Percentiles rank a stretch among this genome's conserved stretches.
These are phyloP conservation scores for Pelagia noctiluca DNA, from an alignment of 30 jellyfish, hydroid and myxozoan genomes.

Conservation along the genomic window DNA sequence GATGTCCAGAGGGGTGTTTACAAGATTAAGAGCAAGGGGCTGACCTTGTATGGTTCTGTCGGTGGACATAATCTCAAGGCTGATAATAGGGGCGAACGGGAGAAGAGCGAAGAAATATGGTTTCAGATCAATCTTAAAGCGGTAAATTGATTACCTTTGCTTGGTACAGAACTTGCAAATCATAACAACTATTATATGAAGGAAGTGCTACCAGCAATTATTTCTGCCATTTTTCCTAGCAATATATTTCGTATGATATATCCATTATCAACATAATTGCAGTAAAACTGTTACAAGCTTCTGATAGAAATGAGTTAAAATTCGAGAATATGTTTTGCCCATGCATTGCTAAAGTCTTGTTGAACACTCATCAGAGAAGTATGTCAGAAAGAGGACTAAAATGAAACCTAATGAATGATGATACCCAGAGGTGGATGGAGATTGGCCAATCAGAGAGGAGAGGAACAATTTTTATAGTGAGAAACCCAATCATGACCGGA, in stretches of 20 bases:
- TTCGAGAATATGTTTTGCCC: background rate
- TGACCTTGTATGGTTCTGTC: background rate
- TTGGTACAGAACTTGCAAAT: background rate
- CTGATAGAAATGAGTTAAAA: background rate
- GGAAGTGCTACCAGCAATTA: background rate
- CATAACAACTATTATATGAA: too few species aligned
- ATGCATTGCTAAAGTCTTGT: too few species aligned
- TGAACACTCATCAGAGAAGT: too few species aligned
- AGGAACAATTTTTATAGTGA: too few species aligned
- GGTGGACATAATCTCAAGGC: constrained; percentile 24
- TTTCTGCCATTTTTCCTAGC: background rate
- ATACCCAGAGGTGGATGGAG: too few species aligned
- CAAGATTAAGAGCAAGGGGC: constrained; percentile 18
- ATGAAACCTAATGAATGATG: too few species aligned
- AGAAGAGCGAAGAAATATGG: constrained; percentile 19
- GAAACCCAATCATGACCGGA: too few species aligned
- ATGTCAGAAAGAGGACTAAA: too few species aligned
- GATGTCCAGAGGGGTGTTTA: constrained; percentile 14
- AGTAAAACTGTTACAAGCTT: too few species aligned
- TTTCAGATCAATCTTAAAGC: constrained; percentile 7
- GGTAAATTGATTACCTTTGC: constrained; percentile 6
- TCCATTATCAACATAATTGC: background rate
- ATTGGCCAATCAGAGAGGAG: too few species aligned
- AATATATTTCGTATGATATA: background rate
- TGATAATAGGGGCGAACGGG: constrained; percentile 12